phyloP scores from a whole-genome alignment of 2,797 vertebrate species.

The Monodelphis domestica region DNA sequence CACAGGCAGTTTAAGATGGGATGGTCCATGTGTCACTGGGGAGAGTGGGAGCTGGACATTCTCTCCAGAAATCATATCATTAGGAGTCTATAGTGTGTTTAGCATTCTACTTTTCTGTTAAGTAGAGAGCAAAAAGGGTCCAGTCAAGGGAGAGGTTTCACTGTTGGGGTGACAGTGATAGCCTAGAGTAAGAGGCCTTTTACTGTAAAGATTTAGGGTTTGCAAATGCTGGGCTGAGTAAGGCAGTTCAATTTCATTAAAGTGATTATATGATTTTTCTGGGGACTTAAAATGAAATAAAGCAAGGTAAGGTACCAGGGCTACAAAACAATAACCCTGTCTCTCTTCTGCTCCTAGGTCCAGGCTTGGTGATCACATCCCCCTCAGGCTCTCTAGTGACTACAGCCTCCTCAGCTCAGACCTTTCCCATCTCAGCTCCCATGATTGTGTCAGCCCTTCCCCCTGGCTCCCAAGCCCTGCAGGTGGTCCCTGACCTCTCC shows the following conservation, averaged over 20 bases:
- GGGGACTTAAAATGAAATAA: conserved; percentile 40
- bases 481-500: conserved; percentile 88
- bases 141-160: conserved; percentile 80
- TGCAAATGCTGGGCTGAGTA: conserved; percentile 52
- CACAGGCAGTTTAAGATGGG: conserved; percentile 74
- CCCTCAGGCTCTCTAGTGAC: conserved; percentile 95
- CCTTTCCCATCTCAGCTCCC: conserved; percentile 94
- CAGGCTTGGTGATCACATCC: conserved; percentile 97
- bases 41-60: conserved; percentile 74
- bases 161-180: conserved; percentile 63
- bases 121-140: conserved; percentile 81
- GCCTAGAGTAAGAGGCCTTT: conserved; percentile 68
- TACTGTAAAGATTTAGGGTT: conserved; percentile 61
- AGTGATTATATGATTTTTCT: conserved; percentile 50
- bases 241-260: conserved; percentile 9
- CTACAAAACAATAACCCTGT: conserved; percentile 65
- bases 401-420: conserved; percentile 89
- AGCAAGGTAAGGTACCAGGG: conserved; percentile 5
- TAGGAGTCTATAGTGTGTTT: conserved; percentile 77
- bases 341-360: conserved; percentile 84
- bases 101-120: conserved; percentile 81
- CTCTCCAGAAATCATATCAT: conserved; percentile 74
- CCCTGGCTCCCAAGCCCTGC: conserved; percentile 90
- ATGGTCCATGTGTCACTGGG: conserved; percentile 60
- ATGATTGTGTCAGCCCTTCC: conserved; percentile 96